These are phyloP conservation scores for Hylia prasina DNA, from an alignment of 2,113 vertebrate species.

Conservation along the genomic window DNA sequence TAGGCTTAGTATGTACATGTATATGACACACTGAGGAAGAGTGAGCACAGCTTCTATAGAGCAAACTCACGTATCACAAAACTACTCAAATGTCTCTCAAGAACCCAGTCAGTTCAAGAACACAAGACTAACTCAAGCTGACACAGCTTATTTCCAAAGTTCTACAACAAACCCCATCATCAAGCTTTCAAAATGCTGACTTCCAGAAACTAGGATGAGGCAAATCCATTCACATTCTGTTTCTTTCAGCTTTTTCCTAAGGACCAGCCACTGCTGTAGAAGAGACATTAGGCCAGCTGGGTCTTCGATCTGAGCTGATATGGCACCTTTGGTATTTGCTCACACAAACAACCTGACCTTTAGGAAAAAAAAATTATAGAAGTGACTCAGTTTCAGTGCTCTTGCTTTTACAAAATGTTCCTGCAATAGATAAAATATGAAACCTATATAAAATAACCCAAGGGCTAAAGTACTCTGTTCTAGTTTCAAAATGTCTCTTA, in stretches of 20 bases:
- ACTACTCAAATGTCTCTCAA: not conserved
- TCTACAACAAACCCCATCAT: not conserved
- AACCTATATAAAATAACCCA: conserved; percentile 29
- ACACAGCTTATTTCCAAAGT: not conserved
- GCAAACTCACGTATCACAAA: not conserved
- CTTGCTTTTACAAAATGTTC: conserved; percentile 14
- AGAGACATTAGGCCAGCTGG: not conserved
- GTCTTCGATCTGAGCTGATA: not conserved
- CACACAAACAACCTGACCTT: conserved; percentile 59
- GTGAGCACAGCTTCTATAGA: not conserved
- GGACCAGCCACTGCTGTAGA: not conserved
- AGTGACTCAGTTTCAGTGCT: conserved; percentile 25
- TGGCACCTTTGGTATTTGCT: conserved; percentile 46
- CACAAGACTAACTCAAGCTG: not conserved
- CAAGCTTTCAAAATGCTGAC: not conserved
- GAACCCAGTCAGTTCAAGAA: not conserved
- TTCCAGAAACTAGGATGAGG: not conserved
- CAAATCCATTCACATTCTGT: not conserved
- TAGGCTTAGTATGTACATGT: not conserved
- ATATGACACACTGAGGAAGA: not conserved
- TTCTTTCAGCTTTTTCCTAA: not conserved
- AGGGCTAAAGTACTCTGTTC: not conserved
- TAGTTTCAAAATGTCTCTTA: conserved; percentile 10
- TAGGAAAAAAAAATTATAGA: not conserved
- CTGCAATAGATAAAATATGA: not conserved